Evolutionary conservation across 2,113 vertebrate species (phyloP).

Genomic region (Myrmophylax atrothorax): DNA sequence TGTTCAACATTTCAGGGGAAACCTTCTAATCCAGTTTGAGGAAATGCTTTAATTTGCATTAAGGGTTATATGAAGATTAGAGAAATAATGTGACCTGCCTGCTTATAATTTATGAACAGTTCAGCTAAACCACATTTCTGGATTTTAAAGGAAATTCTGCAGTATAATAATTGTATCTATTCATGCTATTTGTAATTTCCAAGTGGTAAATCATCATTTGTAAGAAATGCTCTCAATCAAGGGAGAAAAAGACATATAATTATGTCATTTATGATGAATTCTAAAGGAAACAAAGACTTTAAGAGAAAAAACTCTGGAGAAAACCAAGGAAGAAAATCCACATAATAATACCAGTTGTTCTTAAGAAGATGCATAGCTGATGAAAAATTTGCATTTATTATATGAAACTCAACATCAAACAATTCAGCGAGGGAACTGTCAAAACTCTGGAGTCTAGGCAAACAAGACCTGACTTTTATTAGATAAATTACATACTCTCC

Average conservation of each 20-base stretch:
- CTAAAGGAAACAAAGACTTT: conserved; percentile 77
- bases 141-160: conserved; percentile 11
- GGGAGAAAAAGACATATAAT: conserved; percentile 75
- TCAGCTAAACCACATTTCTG: background rate
- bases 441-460: conserved; percentile 40
- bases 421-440: conserved; percentile 8
- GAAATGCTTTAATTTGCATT: background rate
- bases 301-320: conserved; percentile 69
- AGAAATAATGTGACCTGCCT: background rate
- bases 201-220: conserved; percentile 70
- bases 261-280: conserved; percentile 77
- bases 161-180: conserved; percentile 13
- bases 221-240: conserved; percentile 74
- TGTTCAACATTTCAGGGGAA: background rate
- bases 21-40: background rate
- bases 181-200: conserved; percentile 51
- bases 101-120: background rate
- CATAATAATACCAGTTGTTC: conserved; percentile 43
- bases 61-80: background rate
- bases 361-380: conserved; percentile 54
- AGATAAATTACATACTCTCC: conserved; percentile 60
- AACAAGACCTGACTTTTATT: conserved; percentile 62
- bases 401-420: conserved; percentile 40
- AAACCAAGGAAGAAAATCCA: conserved; percentile 19
- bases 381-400: conserved; percentile 65